Evolutionary conservation across 2,888 invertebrate species (phyloP).

Genomic region (Heliothis peltigera): DNA sequence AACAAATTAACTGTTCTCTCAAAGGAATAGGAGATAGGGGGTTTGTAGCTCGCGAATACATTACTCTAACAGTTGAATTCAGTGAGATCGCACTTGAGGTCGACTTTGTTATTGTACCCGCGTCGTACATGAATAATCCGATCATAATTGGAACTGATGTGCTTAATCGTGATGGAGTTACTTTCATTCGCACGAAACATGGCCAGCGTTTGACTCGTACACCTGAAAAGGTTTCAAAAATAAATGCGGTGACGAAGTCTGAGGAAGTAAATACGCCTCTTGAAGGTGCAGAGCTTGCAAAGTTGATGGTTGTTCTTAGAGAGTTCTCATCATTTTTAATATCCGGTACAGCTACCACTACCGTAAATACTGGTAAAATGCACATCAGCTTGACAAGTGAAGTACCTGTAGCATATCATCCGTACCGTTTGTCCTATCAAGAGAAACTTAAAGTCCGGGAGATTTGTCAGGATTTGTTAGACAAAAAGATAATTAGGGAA

Average conservation of each 20-base stretch:
- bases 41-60: conserved; percentile 10
- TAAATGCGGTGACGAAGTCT: background rate
- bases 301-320: background rate
- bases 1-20: background rate
- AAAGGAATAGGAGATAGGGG: conserved; percentile 9
- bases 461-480: conserved; percentile 5
- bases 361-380: conserved; percentile 5
- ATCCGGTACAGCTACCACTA: conserved; percentile 3
- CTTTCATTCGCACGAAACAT: conserved; percentile 17
- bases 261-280: conserved; percentile 7
- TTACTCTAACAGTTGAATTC: conserved; percentile 26
- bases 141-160: conserved; percentile 32
- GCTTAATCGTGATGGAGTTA: conserved; percentile 16
- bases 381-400: conserved; percentile 7
- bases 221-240: background rate
- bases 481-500: conserved; percentile 1
- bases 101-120: conserved; percentile 16
- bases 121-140: background rate
- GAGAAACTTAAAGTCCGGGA: conserved; percentile 13
- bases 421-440: conserved; percentile 2
- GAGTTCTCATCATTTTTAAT: conserved; percentile 9
- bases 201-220: conserved; percentile 4
- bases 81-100: conserved; percentile 6
- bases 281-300: background rate
- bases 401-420: conserved; percentile 5